These are phyloP conservation scores for Drosophila santomea DNA, from an alignment of 1,140 invertebrate genomes.

Conservation along the genomic window DNA sequence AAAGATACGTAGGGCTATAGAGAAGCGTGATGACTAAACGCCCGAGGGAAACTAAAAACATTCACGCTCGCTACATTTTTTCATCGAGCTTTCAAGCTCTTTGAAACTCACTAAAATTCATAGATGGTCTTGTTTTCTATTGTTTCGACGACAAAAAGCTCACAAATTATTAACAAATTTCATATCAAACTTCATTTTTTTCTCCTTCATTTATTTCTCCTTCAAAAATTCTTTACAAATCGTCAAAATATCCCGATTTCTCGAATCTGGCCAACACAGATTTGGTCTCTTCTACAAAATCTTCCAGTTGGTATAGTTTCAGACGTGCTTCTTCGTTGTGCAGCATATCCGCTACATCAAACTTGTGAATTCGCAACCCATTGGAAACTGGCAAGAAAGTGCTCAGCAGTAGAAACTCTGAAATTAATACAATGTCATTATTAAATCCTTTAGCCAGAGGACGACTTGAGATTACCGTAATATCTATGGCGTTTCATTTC, in stretches of 20 bases:
- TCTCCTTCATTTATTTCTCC: no score
- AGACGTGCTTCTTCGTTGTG: constrained; percentile 16
- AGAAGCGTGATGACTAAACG: not conserved
- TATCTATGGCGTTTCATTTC: constrained; percentile 30
- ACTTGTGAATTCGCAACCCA: not conserved
- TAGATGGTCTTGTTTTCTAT: not conserved
- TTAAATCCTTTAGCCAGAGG: not conserved
- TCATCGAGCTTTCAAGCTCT: constrained; percentile 6
- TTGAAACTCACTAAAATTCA: not conserved
- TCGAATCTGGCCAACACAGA: constrained; percentile 45
- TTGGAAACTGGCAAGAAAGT: constrained; percentile 36
- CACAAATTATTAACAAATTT: not conserved
- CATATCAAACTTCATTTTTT: no score
- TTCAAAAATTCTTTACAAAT: constrained; percentile 3
- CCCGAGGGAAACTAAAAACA: not conserved
- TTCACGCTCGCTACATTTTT: not conserved
- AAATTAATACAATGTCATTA: not conserved
- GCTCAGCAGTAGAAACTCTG: constrained; percentile 44
- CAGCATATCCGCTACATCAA: constrained; percentile 19
- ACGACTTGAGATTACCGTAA: constrained; percentile 29
- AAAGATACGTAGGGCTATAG: not conserved
- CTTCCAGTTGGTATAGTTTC: constrained; percentile 15
- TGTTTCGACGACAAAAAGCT: not conserved
- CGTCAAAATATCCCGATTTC: constrained; percentile 51
- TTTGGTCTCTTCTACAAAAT: constrained; percentile 44